Percentiles rank a stretch among this genome's conserved stretches.
These are phyloP conservation scores for Drosophila bunnanda DNA, from an alignment of 2,888 invertebrate genomes.

Conservation along the genomic window DNA sequence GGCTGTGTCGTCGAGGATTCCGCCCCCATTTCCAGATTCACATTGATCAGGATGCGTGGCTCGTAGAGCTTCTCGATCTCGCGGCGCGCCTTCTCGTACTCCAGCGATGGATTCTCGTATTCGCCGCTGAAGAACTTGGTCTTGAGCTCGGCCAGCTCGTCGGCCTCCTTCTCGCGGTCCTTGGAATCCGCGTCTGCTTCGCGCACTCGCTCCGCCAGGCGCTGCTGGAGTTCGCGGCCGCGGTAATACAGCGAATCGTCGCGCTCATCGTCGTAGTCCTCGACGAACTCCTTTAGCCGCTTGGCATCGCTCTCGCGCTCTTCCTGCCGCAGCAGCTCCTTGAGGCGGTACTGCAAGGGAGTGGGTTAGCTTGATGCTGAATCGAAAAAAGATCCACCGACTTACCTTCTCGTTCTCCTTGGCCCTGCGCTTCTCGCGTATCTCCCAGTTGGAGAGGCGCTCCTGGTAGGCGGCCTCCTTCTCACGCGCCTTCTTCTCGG, in stretches of 20 bases:
- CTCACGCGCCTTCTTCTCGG: constrained; percentile 95
- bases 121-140: constrained; percentile 90
- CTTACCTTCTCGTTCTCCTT: constrained; percentile 93
- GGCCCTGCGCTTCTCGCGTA: constrained; percentile 93
- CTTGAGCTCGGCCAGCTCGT: constrained; percentile 93
- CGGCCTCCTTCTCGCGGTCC: constrained; percentile 95
- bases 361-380: too few relatives aligned
- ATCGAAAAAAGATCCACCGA: neutral
- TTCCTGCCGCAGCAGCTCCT: constrained; percentile 92
- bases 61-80: constrained; percentile 93
- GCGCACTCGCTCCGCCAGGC: constrained; percentile 95
- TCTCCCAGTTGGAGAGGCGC: constrained; percentile 92
- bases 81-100: constrained; percentile 89
- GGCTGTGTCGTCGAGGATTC: constrained; percentile 84
- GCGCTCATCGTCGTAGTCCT: constrained; percentile 99
- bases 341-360: constrained; percentile 88
- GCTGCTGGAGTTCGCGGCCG: constrained; percentile 94
- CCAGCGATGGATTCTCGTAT: constrained; percentile 87
- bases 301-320: constrained; percentile 96
- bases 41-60: constrained; percentile 92
- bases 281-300: constrained; percentile 97
- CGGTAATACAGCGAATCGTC: constrained; percentile 97
- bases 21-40: constrained; percentile 85
- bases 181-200: constrained; percentile 96
- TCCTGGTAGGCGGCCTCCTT: constrained; percentile 99